These are phyloP conservation scores for Gnathonemus longibarbis DNA, from an alignment of 2,113 vertebrate species.

Conservation along the genomic window DNA sequence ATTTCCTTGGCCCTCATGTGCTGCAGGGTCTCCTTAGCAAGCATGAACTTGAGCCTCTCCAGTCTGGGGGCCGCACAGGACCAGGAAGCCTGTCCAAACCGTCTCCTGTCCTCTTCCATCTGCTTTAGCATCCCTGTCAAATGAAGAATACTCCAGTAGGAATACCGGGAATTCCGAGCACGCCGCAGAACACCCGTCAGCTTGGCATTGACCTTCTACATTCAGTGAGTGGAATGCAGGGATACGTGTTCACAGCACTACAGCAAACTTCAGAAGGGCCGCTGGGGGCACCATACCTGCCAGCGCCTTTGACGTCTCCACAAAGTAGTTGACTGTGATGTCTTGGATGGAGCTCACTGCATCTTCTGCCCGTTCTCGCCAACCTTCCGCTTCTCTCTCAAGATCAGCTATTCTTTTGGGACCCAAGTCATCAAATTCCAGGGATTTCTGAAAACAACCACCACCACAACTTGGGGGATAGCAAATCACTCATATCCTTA, in stretches of 20 bases:
- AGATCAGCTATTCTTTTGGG: conserved; percentile 77
- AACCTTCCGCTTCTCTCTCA: conserved; percentile 78
- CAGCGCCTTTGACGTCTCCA: conserved; percentile 76
- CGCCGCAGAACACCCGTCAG: not conserved
- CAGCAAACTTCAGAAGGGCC: not conserved
- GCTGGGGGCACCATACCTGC: conserved; percentile 58
- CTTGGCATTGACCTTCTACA: not conserved
- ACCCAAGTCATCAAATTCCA: conserved; percentile 78
- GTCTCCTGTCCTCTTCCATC: conserved; percentile 77
- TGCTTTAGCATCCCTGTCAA: conserved; percentile 79
- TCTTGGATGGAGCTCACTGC: conserved; percentile 84
- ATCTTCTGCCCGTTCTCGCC: conserved; percentile 69
- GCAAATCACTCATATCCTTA: not conserved
- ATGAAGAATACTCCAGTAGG: not conserved
- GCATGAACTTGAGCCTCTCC: conserved; percentile 74
- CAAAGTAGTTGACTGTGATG: conserved; percentile 89
- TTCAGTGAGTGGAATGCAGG: not conserved
- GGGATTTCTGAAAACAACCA: conserved; percentile 66
- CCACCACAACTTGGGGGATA: not conserved
- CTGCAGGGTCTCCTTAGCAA: conserved; percentile 87
- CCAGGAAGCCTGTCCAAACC: conserved; percentile 85
- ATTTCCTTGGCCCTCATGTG: conserved; percentile 80
- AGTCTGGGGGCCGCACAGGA: conserved; percentile 72
- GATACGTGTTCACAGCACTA: too few species aligned
- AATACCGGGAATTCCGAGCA: not conserved